Evolutionary conservation across 2,888 invertebrate species (phyloP).

Genomic region (Helicoverpa assulta): DNA sequence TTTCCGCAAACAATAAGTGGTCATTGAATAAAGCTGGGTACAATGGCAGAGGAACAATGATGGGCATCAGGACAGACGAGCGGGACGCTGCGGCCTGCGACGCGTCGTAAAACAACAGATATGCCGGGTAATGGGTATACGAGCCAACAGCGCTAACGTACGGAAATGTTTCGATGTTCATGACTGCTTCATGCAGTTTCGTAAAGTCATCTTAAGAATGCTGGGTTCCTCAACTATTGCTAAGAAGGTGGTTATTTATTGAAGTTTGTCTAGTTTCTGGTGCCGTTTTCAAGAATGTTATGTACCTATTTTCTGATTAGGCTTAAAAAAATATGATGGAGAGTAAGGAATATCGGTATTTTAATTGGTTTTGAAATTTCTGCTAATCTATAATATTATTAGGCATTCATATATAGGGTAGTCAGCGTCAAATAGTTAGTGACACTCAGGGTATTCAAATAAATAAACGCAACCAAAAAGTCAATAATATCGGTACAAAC

Average conservation of each 20-base stretch:
- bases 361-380: too few relatives aligned
- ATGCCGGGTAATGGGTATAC: conserved; percentile 13
- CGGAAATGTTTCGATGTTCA: conserved; percentile 39
- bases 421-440: too few relatives aligned
- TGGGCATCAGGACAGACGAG: conserved; percentile 41
- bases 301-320: background rate
- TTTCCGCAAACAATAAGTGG: conserved; percentile 56
- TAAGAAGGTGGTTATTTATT: background rate
- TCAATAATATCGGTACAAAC: too few relatives aligned
- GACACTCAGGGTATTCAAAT: too few relatives aligned
- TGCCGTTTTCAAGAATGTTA: background rate
- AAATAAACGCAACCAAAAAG: too few relatives aligned
- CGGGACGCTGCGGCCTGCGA: conserved; percentile 10
- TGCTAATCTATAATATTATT: too few relatives aligned
- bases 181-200: conserved; percentile 28
- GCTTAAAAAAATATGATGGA: background rate
- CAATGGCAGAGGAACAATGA: conserved; percentile 48
- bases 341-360: background rate
- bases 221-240: background rate
- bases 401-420: too few relatives aligned
- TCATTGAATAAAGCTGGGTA: conserved; percentile 32
- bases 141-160: conserved; percentile 20
- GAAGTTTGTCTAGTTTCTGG: background rate
- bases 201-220: background rate
- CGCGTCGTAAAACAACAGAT: conserved; percentile 50